Conservation (phyloP, 2,888 invertebrate genomes). For the Stenchaetothrips biformis region DNA sequence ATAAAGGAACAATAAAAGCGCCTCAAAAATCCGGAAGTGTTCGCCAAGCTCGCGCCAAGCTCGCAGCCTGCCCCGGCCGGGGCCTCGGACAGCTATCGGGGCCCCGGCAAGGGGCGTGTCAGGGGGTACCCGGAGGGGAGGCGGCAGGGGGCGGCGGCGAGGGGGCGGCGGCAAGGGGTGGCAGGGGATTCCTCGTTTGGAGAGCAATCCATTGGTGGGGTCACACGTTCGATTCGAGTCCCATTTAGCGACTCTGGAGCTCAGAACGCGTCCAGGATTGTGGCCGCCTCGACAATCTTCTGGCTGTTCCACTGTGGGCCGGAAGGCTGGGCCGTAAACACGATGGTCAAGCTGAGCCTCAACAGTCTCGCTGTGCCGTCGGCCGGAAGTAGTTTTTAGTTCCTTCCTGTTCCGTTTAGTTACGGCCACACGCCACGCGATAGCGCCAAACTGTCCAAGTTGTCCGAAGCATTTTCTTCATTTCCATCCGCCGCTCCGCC, state of each 20-base stretch:
- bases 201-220: too few relatives aligned
- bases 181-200: not conserved
- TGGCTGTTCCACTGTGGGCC: not conserved
- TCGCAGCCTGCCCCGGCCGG: not conserved
- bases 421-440: slow-evolving; percentile 3
- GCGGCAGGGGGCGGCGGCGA: not conserved
- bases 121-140: not conserved
- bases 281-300: too few relatives aligned
- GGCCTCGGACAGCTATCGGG: not conserved
- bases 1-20: slow-evolving; percentile 21
- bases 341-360: not conserved
- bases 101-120: not conserved
- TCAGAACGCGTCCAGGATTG: too few relatives aligned
- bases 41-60: not conserved
- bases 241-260: too few relatives aligned
- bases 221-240: too few relatives aligned
- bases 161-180: not conserved
- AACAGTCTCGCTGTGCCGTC: not conserved
- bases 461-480: not conserved
- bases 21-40: slow-evolving; percentile 14
- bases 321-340: not conserved
- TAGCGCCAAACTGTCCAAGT: slow-evolving; percentile 4
- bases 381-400: slow-evolving; percentile 17
- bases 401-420: not conserved
- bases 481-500: not conserved